Base-by-base conservation (phyloP, 2,113 vertebrate species). In the Garra rufa region DNA sequence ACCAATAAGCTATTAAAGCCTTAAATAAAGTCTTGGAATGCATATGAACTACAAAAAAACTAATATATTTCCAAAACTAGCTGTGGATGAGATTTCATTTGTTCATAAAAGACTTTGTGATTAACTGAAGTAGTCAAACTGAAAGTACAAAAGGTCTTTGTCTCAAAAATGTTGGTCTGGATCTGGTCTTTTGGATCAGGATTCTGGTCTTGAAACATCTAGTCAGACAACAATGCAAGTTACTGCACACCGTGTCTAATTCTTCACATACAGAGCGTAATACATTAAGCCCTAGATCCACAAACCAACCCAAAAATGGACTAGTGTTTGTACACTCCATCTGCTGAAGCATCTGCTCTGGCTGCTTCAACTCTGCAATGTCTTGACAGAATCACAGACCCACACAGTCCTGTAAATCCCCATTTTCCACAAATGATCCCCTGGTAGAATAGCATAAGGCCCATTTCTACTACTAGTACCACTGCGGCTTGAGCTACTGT, bases 321-420 rank as follows among this genome's bases (percentile, higher is more conserved):
- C 83, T 74, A 3, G 73, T 71, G 81, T 83, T 74, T 86, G 57
- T 80, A 78, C 50, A 55, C 80, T 78, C 30, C 76, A 69, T 86
- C 76, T 82, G 78, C 78, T 13, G 74, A 26, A 84, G 85, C 84
- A 26, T 88, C 85, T 86, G 79, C 84, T 86, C 86, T 78, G 86
- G 81, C 76, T 44, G 83, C 85, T 76, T 77, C 57, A 84, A 43
- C 52, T 43, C 48, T 44, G 70, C 55, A 74, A 63, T 34, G 80
- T 24, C 44, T 73, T 24, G 38, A 17, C 50, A 78, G 48, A 79
- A 73, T 24, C 63, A 81, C 48, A 61, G 46, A 82, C 61, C 44
- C 65, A 55, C 26, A 57, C 26, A 67, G 44, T 43, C 52, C 46
- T 43, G 28, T 11, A 84, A 82, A 82, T 76, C 46, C 76, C 70